Conservation (phyloP, 2,888 invertebrate species). For the Imbricaverruca yamaguchii region DNA sequence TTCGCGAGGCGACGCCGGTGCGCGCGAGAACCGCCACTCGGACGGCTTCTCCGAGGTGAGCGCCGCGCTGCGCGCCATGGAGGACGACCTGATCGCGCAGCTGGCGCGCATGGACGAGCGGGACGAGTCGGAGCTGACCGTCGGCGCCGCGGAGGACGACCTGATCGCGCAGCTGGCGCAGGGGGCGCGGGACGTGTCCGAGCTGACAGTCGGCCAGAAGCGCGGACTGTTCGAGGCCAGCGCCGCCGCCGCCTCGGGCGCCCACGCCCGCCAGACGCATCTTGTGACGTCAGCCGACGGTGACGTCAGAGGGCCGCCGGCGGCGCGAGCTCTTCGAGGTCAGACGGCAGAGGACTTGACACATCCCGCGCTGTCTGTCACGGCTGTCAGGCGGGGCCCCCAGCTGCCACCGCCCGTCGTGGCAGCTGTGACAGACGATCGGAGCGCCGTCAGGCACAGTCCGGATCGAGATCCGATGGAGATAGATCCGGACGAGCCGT, state of each 20-base stretch:
- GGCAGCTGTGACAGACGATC: too few relatives aligned
- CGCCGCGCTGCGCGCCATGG: neutral
- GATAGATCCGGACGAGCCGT: neutral
- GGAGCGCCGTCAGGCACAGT: too few relatives aligned
- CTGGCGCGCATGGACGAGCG: neutral
- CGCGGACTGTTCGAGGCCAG: neutral
- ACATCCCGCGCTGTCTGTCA: too few relatives aligned
- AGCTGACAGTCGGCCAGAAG: neutral
- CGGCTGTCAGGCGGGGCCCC: too few relatives aligned
- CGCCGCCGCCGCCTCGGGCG: too few relatives aligned
- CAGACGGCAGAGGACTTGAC: too few relatives aligned
- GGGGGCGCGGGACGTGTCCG: neutral
- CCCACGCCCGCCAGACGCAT: too few relatives aligned
- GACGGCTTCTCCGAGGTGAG: neutral
- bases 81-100: conserved; percentile 7
- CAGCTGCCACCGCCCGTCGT: too few relatives aligned
- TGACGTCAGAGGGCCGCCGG: too few relatives aligned
- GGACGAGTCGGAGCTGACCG: neutral
- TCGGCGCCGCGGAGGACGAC: neutral
- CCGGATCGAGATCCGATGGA: neutral
- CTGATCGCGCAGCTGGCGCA: conserved; percentile 4
- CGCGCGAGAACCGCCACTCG: neutral
- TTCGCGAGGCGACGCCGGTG: too few relatives aligned
- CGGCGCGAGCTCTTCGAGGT: too few relatives aligned
- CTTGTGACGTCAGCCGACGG: too few relatives aligned